phyloP scores from a whole-genome alignment of 2,797 vertebrate species.

The Amblyraja radiata region DNA sequence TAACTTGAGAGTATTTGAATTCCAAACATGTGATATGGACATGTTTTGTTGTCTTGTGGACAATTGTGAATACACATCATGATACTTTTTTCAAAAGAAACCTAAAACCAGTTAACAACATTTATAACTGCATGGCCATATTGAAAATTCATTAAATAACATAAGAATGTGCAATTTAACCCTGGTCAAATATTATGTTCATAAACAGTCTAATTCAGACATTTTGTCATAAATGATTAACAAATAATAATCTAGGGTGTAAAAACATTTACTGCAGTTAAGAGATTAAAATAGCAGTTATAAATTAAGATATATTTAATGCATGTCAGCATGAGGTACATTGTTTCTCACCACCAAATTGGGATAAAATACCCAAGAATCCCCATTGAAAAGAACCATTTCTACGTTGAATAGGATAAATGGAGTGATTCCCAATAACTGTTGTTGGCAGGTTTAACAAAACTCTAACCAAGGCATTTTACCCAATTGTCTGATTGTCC shows the following conservation, averaged over 20 bases:
- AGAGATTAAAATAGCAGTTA: neutral
- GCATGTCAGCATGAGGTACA: neutral
- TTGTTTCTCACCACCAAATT: neutral
- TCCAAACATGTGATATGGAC: neutral
- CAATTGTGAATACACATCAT: neutral
- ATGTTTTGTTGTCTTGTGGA: neutral
- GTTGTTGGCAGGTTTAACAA: too few species aligned
- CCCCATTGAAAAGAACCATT: slow-evolving; percentile 16
- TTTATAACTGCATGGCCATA: neutral
- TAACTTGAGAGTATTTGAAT: neutral
- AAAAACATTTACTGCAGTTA: slow-evolving; percentile 20
- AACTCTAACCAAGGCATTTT: neutral
- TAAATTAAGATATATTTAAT: slow-evolving; percentile 1
- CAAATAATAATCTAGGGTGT: neutral
- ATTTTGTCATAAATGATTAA: neutral
- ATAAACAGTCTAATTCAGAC: neutral
- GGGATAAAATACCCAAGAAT: neutral
- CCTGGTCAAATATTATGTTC: neutral
- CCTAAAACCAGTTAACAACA: neutral
- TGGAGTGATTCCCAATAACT: neutral
- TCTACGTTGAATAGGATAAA: too few species aligned
- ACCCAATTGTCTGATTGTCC: neutral
- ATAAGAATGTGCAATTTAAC: neutral
- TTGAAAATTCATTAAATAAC: slow-evolving; percentile 3
- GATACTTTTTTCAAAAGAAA: too few species aligned